Percentiles rank a stretch among this genome's conserved stretches.
These are phyloP conservation scores for Caenorhabditis tropicalis DNA, from an alignment of 1,140 invertebrate genomes.

Conservation along the genomic window DNA sequence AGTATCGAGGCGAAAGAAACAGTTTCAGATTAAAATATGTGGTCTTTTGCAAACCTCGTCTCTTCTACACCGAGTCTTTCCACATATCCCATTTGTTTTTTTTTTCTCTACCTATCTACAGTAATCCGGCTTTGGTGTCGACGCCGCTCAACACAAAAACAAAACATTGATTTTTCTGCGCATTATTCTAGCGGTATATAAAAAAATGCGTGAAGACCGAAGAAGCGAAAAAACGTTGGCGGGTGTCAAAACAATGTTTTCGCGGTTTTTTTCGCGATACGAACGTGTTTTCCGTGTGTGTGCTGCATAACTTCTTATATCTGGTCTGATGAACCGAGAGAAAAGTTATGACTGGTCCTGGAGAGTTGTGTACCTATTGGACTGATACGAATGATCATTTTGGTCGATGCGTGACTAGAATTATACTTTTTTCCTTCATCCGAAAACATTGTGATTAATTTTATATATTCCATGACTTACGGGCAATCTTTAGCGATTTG, in stretches of 20 bases:
- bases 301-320: background rate
- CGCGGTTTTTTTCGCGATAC: background rate
- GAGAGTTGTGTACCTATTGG: no score
- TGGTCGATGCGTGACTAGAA: no score
- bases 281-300: background rate
- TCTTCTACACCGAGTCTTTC: background rate
- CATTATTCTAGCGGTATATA: background rate
- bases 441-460: no score
- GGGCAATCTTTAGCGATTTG: no score
- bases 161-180: conserved; percentile 31
- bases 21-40: background rate
- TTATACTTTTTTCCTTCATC: no score
- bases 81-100: background rate
- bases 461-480: no score
- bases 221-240: background rate
- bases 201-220: background rate
- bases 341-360: no score
- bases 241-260: background rate
- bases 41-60: background rate
- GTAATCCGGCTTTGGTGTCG: conserved; percentile 36
- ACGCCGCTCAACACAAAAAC: background rate
- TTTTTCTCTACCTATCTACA: conserved; percentile 15
- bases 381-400: no score
- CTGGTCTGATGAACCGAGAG: background rate
- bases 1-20: background rate